Percentiles rank a stretch among this genome's conserved stretches.
Evolutionary conservation across 2,113 vertebrate genomes (phyloP).

Genomic region (Leucosticte australis): DNA sequence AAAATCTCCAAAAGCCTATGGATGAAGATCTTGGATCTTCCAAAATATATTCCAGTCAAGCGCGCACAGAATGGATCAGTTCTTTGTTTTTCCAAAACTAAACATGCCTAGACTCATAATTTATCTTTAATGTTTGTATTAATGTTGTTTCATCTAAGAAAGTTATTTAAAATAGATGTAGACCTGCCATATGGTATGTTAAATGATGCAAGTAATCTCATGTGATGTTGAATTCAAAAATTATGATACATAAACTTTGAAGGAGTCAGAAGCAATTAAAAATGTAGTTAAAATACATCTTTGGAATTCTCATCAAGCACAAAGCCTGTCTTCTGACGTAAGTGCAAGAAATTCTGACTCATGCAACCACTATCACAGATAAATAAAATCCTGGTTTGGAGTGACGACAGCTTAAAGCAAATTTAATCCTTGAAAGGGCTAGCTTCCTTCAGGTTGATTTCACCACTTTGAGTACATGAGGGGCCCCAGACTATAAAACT

Average conservation of each 20-base stretch:
- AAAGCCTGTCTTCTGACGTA: not conserved
- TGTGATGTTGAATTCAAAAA: not conserved
- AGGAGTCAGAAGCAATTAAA: not conserved
- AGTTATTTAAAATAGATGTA: not conserved
- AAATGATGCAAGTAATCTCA: not conserved
- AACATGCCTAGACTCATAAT: not conserved
- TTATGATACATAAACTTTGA: not conserved
- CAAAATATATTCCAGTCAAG: not conserved
- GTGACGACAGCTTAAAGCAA: not conserved
- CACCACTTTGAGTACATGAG: not conserved
- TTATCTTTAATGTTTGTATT: not conserved
- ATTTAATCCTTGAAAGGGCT: not conserved
- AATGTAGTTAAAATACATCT: not conserved
- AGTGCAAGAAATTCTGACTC: not conserved
- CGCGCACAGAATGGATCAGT: not conserved
- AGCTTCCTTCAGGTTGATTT: not conserved
- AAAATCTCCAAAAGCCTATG: not conserved
- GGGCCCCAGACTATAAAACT: not conserved
- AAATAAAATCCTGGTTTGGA: not conserved
- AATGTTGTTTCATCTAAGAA: not conserved
- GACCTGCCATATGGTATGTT: not conserved
- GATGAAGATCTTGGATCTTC: not conserved
- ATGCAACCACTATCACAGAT: not conserved
- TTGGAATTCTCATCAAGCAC: not conserved
- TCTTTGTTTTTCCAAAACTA: not conserved